A percentile compares a stretch with the other conserved stretches of the same genome.
These are phyloP conservation scores for Aegypius monachus DNA, from an alignment of 2,113 vertebrate species.

Conservation along the genomic window DNA sequence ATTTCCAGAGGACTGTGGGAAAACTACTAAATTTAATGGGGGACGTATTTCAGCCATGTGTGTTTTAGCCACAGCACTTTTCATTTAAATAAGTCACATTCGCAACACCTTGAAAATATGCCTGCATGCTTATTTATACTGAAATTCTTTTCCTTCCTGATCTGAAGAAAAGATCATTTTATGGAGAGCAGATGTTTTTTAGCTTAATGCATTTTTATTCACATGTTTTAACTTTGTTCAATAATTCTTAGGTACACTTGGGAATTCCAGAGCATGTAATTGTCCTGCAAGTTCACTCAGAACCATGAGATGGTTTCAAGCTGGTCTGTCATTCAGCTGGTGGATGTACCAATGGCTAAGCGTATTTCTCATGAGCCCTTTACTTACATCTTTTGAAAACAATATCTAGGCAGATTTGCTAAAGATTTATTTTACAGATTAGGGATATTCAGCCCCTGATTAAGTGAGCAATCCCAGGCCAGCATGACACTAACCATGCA, in stretches of 20 bases:
- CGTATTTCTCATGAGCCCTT: background rate
- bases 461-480: background rate
- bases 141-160: conserved; percentile 49
- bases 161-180: conserved; percentile 56
- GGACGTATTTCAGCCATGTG: conserved; percentile 18
- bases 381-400: background rate
- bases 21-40: background rate
- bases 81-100: conserved; percentile 41
- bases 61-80: conserved; percentile 27
- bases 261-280: conserved; percentile 46
- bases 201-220: conserved; percentile 60
- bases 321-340: conserved; percentile 26
- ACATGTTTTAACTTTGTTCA: conserved; percentile 57
- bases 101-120: conserved; percentile 54
- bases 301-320: conserved; percentile 1
- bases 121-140: conserved; percentile 30
- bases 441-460: background rate
- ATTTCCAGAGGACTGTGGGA: conserved; percentile 13
- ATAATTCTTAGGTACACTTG: conserved; percentile 39
- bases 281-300: conserved; percentile 35
- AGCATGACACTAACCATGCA: background rate
- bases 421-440: conserved; percentile 12
- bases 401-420: background rate
- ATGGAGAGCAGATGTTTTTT: conserved; percentile 59
- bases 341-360: background rate